These are phyloP conservation scores for Phoeniculus purpureus DNA, from an alignment of 2,797 vertebrate species.

Conservation along the genomic window DNA sequence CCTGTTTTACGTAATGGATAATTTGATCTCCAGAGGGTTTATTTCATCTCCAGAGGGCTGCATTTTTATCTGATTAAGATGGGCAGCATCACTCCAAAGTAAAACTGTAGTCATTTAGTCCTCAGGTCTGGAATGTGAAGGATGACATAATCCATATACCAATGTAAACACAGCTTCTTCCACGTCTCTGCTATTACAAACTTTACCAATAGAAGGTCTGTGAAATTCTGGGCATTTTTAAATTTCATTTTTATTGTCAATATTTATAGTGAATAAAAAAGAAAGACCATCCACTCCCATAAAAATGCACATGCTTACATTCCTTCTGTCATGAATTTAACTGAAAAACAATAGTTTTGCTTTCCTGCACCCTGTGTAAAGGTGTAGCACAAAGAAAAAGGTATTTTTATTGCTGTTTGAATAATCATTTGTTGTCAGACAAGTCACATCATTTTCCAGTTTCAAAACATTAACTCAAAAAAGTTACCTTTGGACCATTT, in stretches of 20 bases:
- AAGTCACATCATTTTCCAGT: background rate
- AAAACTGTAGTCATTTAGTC: background rate
- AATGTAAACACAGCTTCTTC: background rate
- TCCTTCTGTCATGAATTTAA: background rate
- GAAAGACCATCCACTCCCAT: background rate
- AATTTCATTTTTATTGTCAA: background rate
- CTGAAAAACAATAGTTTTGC: background rate
- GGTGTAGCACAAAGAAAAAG: background rate
- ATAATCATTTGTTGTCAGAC: background rate
- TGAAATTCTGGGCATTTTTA: background rate
- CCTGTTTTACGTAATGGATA: background rate
- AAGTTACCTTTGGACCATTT: slow-evolving; percentile 89
- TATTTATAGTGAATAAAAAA: background rate
- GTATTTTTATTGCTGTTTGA: background rate
- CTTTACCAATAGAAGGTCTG: background rate
- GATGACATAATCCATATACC: background rate
- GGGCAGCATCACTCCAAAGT: background rate
- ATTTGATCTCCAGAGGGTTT: background rate
- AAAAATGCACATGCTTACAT: background rate
- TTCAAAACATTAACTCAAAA: background rate
- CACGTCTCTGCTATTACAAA: background rate
- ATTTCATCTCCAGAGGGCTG: background rate
- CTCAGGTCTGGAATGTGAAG: background rate
- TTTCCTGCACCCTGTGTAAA: background rate
- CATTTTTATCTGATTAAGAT: background rate